Evolutionary conservation across 2,797 vertebrate genomes (phyloP).

Genomic region (Hephaestus fuliginosus): DNA sequence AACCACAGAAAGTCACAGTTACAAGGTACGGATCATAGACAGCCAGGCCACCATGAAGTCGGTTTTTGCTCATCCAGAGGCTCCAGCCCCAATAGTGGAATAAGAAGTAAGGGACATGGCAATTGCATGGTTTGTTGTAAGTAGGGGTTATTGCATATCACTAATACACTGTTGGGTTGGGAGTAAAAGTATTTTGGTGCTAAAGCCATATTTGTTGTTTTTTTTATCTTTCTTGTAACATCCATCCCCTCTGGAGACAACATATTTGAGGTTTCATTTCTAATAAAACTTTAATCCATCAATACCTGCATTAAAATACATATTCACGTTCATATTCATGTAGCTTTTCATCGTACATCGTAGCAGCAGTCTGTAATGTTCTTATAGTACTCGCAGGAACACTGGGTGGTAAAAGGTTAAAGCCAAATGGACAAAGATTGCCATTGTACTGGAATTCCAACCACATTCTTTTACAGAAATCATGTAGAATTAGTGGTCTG

Average conservation of each 20-base stretch:
- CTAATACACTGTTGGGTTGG: slow-evolving; percentile 31
- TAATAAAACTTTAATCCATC: slow-evolving; percentile 1
- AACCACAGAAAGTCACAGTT: slow-evolving; percentile 22
- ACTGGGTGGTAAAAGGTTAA: slow-evolving; percentile 48
- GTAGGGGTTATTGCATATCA: slow-evolving; percentile 48
- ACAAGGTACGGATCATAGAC: background rate
- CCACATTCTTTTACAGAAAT: slow-evolving; percentile 64
- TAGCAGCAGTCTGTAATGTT: slow-evolving; percentile 19
- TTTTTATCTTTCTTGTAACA: slow-evolving; percentile 15
- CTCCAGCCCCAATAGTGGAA: slow-evolving; percentile 32
- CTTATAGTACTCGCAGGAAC: background rate
- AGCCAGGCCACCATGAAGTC: slow-evolving; percentile 28
- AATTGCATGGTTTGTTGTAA: slow-evolving; percentile 31
- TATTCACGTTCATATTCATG: background rate
- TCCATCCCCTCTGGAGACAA: background rate
- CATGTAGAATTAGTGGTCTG: slow-evolving; percentile 70
- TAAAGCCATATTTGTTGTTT: slow-evolving; percentile 31
- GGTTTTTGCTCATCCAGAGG: slow-evolving; percentile 25
- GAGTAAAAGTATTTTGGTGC: slow-evolving; percentile 9
- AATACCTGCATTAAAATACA: background rate
- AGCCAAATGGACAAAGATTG: slow-evolving; percentile 57
- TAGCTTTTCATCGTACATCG: background rate
- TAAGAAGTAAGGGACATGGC: slow-evolving; percentile 22
- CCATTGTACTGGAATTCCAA: slow-evolving; percentile 62
- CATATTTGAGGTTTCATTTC: background rate